A percentile compares a stretch with the other conserved stretches of the same genome.
Evolutionary conservation across 2,797 vertebrate species (phyloP).

Genomic region (Acipenser transmontanus): DNA sequence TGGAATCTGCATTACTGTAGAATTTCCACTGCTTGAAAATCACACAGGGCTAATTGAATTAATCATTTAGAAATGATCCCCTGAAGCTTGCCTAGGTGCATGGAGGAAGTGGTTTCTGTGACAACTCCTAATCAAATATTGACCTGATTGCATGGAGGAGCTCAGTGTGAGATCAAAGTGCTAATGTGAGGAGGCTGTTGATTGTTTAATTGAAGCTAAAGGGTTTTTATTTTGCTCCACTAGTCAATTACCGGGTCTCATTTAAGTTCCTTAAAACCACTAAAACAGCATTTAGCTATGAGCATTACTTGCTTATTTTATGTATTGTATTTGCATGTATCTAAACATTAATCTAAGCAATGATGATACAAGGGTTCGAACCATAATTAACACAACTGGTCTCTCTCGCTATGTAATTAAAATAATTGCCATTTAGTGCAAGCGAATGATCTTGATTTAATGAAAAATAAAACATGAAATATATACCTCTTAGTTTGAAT

Average conservation of each 20-base stretch:
- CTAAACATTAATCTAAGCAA: conserved; percentile 29
- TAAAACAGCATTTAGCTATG: conserved; percentile 41
- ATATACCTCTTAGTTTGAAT: too few relatives aligned
- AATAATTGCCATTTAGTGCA: too few relatives aligned
- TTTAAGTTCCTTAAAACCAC: conserved; percentile 51
- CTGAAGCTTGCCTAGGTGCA: conserved; percentile 46
- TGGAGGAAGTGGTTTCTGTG: conserved; percentile 72
- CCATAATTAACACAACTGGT: conserved; percentile 26
- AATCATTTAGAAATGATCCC: conserved; percentile 62
- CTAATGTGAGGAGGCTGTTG: conserved; percentile 49
- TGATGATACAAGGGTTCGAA: conserved; percentile 24
- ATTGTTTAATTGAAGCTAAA: conserved; percentile 72
- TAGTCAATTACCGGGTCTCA: conserved; percentile 36
- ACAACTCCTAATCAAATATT: conserved; percentile 66
- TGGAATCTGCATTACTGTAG: conserved; percentile 67
- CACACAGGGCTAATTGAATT: conserved; percentile 63
- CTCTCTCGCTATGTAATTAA: not conserved
- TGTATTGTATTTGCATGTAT: conserved; percentile 14
- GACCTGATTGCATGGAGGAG: conserved; percentile 50
- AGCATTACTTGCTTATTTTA: conserved; percentile 9
- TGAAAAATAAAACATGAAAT: too few relatives aligned
- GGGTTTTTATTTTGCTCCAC: conserved; percentile 52
- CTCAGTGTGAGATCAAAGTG: conserved; percentile 37
- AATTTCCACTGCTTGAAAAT: conserved; percentile 66
- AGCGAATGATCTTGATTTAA: too few relatives aligned